phyloP scores from a whole-genome alignment of 2,888 invertebrate genomes.

The Drosophila mayaguana region DNA sequence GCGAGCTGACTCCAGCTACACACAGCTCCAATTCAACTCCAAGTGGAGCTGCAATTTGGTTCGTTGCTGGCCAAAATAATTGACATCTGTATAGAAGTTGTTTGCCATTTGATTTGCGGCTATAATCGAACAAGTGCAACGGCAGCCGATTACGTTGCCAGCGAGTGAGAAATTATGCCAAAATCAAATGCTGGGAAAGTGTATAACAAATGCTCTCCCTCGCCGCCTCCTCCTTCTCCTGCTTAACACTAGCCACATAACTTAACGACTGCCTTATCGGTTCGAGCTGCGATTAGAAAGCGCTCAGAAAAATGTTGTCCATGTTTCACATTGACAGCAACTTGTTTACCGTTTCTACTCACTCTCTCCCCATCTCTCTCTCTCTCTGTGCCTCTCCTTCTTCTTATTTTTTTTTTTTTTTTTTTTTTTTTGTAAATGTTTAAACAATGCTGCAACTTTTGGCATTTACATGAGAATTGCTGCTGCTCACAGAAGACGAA shows the following conservation, averaged over 20 bases:
- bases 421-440: slow-evolving; percentile 23
- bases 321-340: slow-evolving; percentile 70
- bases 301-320: slow-evolving; percentile 51
- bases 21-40: slow-evolving; percentile 11
- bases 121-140: slow-evolving; percentile 55
- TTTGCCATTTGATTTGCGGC: slow-evolving; percentile 63
- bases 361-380: not conserved
- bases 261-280: slow-evolving; percentile 35
- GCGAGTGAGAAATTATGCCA: slow-evolving; percentile 42
- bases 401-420: not conserved
- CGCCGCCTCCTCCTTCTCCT: not conserved
- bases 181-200: slow-evolving; percentile 44
- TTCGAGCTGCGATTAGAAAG: slow-evolving; percentile 48
- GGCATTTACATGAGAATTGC: slow-evolving; percentile 78
- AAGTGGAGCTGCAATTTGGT: slow-evolving; percentile 54
- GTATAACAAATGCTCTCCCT: slow-evolving; percentile 24
- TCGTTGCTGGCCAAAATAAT: slow-evolving; percentile 74
- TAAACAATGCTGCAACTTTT: slow-evolving; percentile 73
- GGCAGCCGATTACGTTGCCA: slow-evolving; percentile 41
- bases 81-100: slow-evolving; percentile 73
- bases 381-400: not conserved
- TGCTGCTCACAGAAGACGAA: slow-evolving; percentile 13
- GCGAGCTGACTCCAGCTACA: slow-evolving; percentile 20
- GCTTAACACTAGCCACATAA: slow-evolving; percentile 1
- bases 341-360: slow-evolving; percentile 70